phyloP scores from a whole-genome alignment of 2,113 vertebrate species.

The Dasyurus viverrinus region DNA sequence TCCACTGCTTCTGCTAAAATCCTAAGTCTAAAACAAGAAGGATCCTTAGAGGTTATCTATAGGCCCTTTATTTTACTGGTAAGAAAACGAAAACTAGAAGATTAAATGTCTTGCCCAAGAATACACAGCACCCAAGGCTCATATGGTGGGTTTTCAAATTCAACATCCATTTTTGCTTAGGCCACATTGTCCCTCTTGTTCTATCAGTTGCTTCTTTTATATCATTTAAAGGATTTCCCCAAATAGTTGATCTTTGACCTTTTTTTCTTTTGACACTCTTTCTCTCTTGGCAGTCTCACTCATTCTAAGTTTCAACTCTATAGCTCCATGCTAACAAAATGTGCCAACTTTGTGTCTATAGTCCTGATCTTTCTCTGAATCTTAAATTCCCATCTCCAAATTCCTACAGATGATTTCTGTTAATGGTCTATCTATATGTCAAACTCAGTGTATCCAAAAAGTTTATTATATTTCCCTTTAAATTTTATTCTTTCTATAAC shows the following conservation, averaged over 20 bases:
- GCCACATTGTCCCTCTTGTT: not conserved
- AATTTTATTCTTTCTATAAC: too few species aligned
- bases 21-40: not conserved
- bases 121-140: not conserved
- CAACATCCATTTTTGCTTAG: not conserved
- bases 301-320: not conserved
- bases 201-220: not conserved
- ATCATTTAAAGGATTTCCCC: not conserved
- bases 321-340: not conserved
- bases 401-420: not conserved
- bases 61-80: not conserved
- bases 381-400: not conserved
- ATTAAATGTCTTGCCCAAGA: not conserved
- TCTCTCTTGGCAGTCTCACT: not conserved
- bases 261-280: not conserved
- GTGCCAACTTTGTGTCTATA: not conserved
- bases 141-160: not conserved
- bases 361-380: not conserved
- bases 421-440: not conserved
- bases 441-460: not conserved
- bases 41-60: not conserved
- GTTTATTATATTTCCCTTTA: too few species aligned
- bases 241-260: not conserved
- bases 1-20: not conserved
- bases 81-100: not conserved